A percentile compares a stretch with the other conserved stretches of the same genome.
These are phyloP conservation scores for Hydraecia micacea DNA, from an alignment of 2,888 invertebrate genomes.

Conservation along the genomic window DNA sequence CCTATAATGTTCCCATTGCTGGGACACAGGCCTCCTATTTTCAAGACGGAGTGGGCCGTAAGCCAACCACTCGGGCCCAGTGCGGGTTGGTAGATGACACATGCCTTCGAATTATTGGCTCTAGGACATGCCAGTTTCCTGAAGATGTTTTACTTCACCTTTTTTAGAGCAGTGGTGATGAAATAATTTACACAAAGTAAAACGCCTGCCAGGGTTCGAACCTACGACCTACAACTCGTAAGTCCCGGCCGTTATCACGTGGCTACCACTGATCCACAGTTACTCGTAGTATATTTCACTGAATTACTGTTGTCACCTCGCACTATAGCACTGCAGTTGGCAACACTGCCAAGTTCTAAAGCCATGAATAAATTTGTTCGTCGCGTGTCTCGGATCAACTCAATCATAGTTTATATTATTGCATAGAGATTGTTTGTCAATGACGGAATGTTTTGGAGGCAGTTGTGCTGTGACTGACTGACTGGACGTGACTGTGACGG, in stretches of 20 bases:
- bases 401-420: conserved; percentile 32
- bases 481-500: background rate
- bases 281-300: background rate
- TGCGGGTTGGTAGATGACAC: background rate
- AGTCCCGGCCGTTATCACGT: too few relatives aligned
- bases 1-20: background rate
- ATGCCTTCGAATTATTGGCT: background rate
- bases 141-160: too few relatives aligned
- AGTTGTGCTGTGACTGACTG: background rate
- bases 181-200: too few relatives aligned
- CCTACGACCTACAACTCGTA: too few relatives aligned
- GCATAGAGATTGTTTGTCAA: conserved; percentile 6
- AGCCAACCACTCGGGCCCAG: background rate
- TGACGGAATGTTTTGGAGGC: background rate
- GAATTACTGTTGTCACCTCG: conserved; percentile 14
- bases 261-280: background rate
- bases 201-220: too few relatives aligned
- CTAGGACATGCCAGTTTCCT: too few relatives aligned
- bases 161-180: too few relatives aligned
- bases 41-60: background rate
- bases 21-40: background rate
- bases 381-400: conserved; percentile 25
- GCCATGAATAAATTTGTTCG: conserved; percentile 55
- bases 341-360: conserved; percentile 46
- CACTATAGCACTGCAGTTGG: conserved; percentile 25